Base-by-base conservation (phyloP, 2,797 vertebrate species). In the Sternarchorhynchus goeldii region DNA sequence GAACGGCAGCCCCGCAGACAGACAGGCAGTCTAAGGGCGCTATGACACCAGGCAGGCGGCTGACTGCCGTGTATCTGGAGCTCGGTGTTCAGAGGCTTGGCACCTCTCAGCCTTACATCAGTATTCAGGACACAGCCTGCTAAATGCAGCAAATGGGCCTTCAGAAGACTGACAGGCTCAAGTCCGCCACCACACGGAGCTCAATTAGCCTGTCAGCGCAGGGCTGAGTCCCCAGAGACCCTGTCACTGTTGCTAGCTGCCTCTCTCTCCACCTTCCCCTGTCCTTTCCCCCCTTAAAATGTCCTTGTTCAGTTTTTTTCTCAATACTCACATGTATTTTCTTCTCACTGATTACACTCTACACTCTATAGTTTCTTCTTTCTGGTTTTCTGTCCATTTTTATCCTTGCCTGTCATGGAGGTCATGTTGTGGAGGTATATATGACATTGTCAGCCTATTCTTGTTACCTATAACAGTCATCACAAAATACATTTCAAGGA, bases 131-230 rank as follows among this genome's bases (percentile, higher is more conserved):
- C 91, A 91, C 89, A 84, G 75, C 78, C 86, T 83, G 75, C 73
- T 89, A 91, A 91, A 84, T 84, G 86, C 86, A 88, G 89, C 90
- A 92, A 92, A 92, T 89, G 86, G 87, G 73, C 87, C 86, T 89
- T 91, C 86, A 88, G 82, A 79, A 86, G 89, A 91, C 87, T 89
- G 90, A 92, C 88, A 90, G 86, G 88, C 84, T 85, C 21, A 87
- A 81, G 88, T 87, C 89, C 57, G 78, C 88, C 85, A 81, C 89
- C 86, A 88, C 90, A 86, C 85, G 70, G 82, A 83, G 87, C 90
- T 92, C 90, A 93, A 93, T 94, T 93, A 93, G 92, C 88, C 90
- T 90, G 86, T 84, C 84, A 89, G 88, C 90, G 82, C 77, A 83
- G 83, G 78, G 72, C 75, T 29, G 76, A 75, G 64, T 88, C 92